Conservation (phyloP, 2,797 vertebrate species). For the Brachyalestes nurse region DNA sequence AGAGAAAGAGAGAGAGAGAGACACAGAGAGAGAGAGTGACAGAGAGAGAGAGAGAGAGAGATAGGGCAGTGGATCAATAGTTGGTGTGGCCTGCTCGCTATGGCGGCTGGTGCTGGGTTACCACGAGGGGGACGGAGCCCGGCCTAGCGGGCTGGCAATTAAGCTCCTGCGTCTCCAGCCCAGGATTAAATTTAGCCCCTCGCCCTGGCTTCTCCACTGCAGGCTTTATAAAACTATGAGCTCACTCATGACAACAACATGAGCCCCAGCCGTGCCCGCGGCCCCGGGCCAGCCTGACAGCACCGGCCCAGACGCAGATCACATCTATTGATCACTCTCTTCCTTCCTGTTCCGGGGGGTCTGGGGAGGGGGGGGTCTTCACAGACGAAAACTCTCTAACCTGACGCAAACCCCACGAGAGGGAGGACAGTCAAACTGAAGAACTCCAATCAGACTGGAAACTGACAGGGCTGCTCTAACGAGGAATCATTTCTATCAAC, state of each 20-base stretch:
- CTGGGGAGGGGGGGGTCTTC: conserved; percentile 60
- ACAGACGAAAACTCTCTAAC: conserved; percentile 66
- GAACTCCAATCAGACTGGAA: conserved; percentile 25
- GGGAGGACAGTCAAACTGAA: conserved; percentile 4
- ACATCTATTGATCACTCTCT: conserved; percentile 78
- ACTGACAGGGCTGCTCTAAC: not conserved
- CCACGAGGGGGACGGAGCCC: conserved; percentile 40
- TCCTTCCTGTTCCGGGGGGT: conserved; percentile 72
- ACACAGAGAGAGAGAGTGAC: no score
- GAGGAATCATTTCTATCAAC: not conserved
- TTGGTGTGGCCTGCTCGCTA: conserved; percentile 60
- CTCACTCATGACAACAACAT: conserved; percentile 80
- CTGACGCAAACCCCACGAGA: conserved; percentile 72
- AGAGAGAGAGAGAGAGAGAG: conserved; percentile 59
- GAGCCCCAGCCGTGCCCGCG: conserved; percentile 69
- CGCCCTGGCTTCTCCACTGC: conserved; percentile 74
- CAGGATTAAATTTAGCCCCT: conserved; percentile 83
- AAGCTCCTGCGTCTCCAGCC: conserved; percentile 76
- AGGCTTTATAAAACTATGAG: conserved; percentile 83
- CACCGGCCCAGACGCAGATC: conserved; percentile 77
- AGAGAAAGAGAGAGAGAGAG: no score
- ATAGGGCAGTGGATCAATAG: conserved; percentile 73
- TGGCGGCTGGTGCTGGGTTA: conserved; percentile 74
- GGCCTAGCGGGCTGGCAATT: conserved; percentile 67
- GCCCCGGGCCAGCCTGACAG: conserved; percentile 67